These are phyloP conservation scores for Tympanoctomys barrerae DNA, from an alignment of 2,797 vertebrate genomes.

Conservation along the genomic window DNA sequence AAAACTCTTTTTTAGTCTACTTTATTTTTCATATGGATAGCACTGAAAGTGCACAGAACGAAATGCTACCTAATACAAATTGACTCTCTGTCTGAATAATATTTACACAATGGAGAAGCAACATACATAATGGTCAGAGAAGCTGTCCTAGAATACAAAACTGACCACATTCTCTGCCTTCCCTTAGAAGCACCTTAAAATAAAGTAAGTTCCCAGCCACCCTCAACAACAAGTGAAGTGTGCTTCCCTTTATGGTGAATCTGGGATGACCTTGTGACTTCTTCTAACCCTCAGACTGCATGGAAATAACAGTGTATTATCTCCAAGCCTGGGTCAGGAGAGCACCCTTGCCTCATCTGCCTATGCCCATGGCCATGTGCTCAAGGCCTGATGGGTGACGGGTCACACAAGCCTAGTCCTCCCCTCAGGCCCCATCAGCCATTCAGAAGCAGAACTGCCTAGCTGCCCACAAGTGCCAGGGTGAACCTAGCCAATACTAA, in stretches of 20 bases:
- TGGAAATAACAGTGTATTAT: neutral
- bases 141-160: neutral
- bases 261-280: neutral
- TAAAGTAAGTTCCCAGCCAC: neutral
- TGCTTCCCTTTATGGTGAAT: neutral
- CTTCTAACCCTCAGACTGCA: neutral
- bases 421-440: neutral
- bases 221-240: neutral
- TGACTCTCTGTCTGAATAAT: neutral
- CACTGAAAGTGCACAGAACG: neutral
- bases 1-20: slow-evolving; percentile 9
- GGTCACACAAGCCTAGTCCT: neutral
- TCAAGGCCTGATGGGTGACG: neutral
- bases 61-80: neutral
- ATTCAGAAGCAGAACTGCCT: neutral
- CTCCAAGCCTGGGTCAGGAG: neutral
- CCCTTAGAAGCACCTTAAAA: neutral
- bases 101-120: neutral
- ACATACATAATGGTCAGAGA: neutral
- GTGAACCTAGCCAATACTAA: neutral
- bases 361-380: neutral
- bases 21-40: neutral
- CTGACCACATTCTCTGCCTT: neutral
- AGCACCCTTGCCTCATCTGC: neutral
- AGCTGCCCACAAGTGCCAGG: neutral